phyloP scores from a whole-genome alignment of 2,113 vertebrate species.

The Alethe diademata region DNA sequence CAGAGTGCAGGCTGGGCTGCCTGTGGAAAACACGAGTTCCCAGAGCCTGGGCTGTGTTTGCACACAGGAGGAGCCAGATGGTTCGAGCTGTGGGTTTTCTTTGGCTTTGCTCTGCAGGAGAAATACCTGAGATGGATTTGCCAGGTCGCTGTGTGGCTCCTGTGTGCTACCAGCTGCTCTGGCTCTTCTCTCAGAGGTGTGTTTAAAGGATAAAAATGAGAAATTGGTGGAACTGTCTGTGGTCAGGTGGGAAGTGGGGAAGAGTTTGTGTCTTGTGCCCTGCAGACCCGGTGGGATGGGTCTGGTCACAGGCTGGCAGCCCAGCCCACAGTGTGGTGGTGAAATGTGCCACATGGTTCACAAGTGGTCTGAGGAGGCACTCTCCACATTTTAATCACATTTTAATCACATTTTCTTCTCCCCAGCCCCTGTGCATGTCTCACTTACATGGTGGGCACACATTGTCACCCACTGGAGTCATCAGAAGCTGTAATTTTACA shows the following conservation, averaged over 20 bases:
- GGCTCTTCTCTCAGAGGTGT: background rate
- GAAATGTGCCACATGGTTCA: accelerated
- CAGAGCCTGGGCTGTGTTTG: background rate
- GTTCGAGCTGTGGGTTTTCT: conserved; percentile 12
- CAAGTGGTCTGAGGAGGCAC: background rate
- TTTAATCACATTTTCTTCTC: background rate
- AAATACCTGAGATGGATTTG: background rate
- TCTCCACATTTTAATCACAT: background rate
- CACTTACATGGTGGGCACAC: accelerated
- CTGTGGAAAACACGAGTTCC: background rate
- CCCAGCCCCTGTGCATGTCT: background rate
- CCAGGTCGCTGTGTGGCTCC: background rate
- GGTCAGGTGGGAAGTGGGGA: background rate
- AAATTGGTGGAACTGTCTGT: background rate
- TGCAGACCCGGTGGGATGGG: accelerated
- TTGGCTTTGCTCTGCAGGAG: background rate
- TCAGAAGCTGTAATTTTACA: background rate
- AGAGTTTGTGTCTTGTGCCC: background rate
- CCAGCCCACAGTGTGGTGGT: background rate
- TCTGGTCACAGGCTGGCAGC: background rate
- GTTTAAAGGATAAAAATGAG: background rate
- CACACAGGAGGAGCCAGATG: conserved; percentile 14
- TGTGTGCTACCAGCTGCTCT: background rate
- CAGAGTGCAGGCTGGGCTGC: background rate
- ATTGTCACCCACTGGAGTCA: background rate